Percentiles rank a stretch among this genome's conserved stretches.
Conservation (phyloP, 2,113 vertebrate species). For the Amphilophus citrinellus region DNA sequence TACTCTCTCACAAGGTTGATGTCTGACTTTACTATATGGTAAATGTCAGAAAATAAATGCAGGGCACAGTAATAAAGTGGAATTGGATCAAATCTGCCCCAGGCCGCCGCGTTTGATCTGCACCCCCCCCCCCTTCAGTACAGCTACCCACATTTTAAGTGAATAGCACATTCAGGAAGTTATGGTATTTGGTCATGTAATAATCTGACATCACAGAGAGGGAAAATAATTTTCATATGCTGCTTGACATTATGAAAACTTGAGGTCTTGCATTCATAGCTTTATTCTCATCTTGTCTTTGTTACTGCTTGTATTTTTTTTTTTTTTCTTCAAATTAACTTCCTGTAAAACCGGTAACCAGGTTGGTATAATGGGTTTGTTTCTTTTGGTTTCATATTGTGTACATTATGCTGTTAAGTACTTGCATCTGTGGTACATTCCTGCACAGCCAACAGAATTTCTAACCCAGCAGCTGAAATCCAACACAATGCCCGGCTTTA, state of each 20-base stretch:
- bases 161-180: conserved; percentile 68
- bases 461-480: conserved; percentile 37
- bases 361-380: conserved; percentile 50
- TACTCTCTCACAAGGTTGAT: conserved; percentile 63
- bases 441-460: conserved; percentile 43
- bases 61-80: conserved; percentile 73
- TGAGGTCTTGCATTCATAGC: conserved; percentile 36
- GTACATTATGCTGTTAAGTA: conserved; percentile 58
- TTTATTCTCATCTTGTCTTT: conserved; percentile 48
- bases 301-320: conserved; percentile 9
- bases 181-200: conserved; percentile 67
- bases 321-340: conserved; percentile 14
- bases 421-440: conserved; percentile 64
- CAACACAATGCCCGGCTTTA: conserved; percentile 40
- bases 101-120: conserved; percentile 77
- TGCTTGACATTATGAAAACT: conserved; percentile 56
- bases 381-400: conserved; percentile 58
- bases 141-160: conserved; percentile 55
- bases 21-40: conserved; percentile 68
- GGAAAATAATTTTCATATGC: conserved; percentile 75
- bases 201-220: conserved; percentile 72
- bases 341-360: conserved; percentile 56
- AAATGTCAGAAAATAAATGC: conserved; percentile 80
- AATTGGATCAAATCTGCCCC: conserved; percentile 79
- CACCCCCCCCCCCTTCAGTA: conserved; percentile 46